Percentiles rank a stretch among this genome's conserved stretches.
phyloP scores from a whole-genome alignment of 2,113 vertebrate genomes.

The Acrocephalus arundinaceus region DNA sequence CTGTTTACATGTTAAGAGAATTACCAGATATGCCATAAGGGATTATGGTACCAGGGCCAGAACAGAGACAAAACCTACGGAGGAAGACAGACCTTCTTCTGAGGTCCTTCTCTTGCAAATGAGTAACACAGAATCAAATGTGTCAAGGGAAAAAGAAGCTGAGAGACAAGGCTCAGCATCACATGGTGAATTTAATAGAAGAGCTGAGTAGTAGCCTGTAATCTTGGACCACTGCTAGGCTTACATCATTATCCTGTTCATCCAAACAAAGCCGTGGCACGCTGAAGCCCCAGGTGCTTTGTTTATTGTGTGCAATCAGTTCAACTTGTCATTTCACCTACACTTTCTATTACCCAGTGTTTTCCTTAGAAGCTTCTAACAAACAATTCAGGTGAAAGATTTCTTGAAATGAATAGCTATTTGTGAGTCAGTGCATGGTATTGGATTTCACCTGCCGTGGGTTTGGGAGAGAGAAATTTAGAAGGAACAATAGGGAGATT shows the following conservation, averaged over 20 bases:
- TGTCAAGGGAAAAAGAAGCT: background rate
- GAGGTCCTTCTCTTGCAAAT: background rate
- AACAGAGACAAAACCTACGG: background rate
- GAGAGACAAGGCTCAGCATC: background rate
- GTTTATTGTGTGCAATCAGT: background rate
- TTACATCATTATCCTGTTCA: background rate
- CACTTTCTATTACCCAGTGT: background rate
- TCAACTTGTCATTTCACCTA: slow-evolving; percentile 18
- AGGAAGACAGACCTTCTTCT: background rate
- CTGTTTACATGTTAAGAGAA: background rate
- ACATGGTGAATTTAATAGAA: background rate
- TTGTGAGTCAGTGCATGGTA: slow-evolving; percentile 1
- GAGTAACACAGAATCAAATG: background rate
- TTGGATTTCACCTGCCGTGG: background rate
- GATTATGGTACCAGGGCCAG: background rate
- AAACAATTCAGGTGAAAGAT: background rate
- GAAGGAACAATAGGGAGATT: background rate
- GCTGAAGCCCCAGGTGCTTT: background rate
- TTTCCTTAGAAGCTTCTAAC: slow-evolving; percentile 20
- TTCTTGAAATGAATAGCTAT: background rate
- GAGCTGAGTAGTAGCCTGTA: background rate
- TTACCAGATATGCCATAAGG: background rate
- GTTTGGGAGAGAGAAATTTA: background rate
- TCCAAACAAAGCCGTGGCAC: background rate
- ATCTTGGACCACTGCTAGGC: background rate